Percentiles rank a stretch among this genome's conserved stretches.
These are phyloP conservation scores for Drosophila austrosaltans DNA, from an alignment of 2,888 invertebrate genomes.

Conservation along the genomic window DNA sequence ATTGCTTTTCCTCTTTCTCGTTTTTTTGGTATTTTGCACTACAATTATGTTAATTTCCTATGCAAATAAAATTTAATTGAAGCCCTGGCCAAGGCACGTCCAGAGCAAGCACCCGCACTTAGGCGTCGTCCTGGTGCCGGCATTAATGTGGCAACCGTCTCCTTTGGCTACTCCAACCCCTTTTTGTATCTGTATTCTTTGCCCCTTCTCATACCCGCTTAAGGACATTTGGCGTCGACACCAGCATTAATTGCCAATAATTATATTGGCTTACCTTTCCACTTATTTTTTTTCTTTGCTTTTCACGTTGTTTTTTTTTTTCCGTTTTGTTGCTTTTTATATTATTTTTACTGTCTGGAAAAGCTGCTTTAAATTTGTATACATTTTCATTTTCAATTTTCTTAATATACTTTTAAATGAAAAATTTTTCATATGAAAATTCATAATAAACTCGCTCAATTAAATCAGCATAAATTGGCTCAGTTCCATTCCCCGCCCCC, in stretches of 20 bases:
- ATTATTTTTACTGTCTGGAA: neutral
- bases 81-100: conserved; percentile 73
- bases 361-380: neutral
- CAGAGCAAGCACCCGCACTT: conserved; percentile 63
- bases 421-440: conserved; percentile 2
- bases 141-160: conserved; percentile 51
- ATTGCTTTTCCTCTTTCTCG: conserved; percentile 52
- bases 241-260: conserved; percentile 82
- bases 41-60: conserved; percentile 83
- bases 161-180: neutral
- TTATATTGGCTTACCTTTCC: conserved; percentile 81
- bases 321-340: neutral
- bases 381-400: neutral
- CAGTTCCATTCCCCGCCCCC: conserved; percentile 33
- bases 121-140: conserved; percentile 49
- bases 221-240: conserved; percentile 64
- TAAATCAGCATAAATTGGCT: conserved; percentile 74
- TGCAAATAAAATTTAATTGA: conserved; percentile 83
- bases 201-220: neutral
- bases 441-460: conserved; percentile 62
- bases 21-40: conserved; percentile 68
- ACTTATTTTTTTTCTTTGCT: conserved; percentile 28
- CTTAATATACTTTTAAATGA: conserved; percentile 1
- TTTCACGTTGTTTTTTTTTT: neutral
- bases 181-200: neutral